Percentiles rank a stretch among this genome's conserved stretches.
These are phyloP conservation scores for Euzophera pinguis DNA, from an alignment of 2,888 invertebrate genomes.

Conservation along the genomic window DNA sequence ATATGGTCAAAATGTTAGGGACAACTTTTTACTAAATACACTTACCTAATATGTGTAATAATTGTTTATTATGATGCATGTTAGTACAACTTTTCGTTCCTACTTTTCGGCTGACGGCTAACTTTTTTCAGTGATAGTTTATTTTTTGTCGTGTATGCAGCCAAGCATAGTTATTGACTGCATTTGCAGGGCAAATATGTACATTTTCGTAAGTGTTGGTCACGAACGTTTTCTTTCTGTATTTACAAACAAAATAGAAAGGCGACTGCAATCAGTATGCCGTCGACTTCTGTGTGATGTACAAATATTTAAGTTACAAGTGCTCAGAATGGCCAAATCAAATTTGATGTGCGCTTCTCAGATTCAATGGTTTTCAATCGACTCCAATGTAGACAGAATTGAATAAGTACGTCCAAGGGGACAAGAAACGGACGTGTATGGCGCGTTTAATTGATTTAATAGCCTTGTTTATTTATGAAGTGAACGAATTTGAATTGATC, in stretches of 20 bases:
- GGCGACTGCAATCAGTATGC: constrained; percentile 32
- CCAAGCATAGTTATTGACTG: neutral
- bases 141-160: neutral
- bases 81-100: too few relatives aligned
- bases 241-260: constrained; percentile 50
- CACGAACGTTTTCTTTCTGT: constrained; percentile 30
- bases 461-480: neutral
- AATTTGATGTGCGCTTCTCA: constrained; percentile 29
- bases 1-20: too few relatives aligned
- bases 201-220: constrained; percentile 11
- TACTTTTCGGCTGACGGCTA: too few relatives aligned
- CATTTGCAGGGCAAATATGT: constrained; percentile 9
- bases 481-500: too few relatives aligned
- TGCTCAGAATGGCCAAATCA: constrained; percentile 16
- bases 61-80: too few relatives aligned
- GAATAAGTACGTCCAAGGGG: neutral
- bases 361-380: constrained; percentile 29
- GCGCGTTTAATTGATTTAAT: neutral
- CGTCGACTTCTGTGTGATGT: constrained; percentile 23
- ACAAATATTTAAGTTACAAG: constrained; percentile 35
- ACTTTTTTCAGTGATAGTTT: too few relatives aligned
- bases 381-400: constrained; percentile 18
- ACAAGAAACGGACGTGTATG: neutral
- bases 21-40: too few relatives aligned
- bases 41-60: too few relatives aligned